phyloP scores from a whole-genome alignment of 2,113 vertebrate species.

The Trematomus loennbergii region DNA sequence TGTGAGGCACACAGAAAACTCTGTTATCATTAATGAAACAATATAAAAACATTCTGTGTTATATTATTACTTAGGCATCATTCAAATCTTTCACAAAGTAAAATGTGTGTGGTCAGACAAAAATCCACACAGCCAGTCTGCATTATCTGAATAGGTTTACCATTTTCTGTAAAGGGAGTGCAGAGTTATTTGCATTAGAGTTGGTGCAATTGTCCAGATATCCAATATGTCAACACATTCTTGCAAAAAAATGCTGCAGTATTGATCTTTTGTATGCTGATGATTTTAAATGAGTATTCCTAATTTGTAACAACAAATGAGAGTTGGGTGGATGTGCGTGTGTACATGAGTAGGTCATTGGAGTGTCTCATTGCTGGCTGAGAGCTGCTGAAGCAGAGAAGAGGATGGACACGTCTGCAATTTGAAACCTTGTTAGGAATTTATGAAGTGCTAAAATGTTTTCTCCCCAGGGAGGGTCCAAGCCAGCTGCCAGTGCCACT shows the following conservation, averaged over 20 bases:
- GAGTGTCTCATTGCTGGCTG: constrained; percentile 64
- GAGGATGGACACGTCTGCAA: constrained; percentile 88
- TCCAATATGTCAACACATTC: constrained; percentile 33
- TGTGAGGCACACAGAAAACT: neutral
- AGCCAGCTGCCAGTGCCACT: constrained; percentile 91
- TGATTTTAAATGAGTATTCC: constrained; percentile 25
- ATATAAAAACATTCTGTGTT: neutral
- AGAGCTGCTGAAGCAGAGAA: constrained; percentile 85
- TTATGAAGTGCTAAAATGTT: constrained; percentile 99
- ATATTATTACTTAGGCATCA: neutral
- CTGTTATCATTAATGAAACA: neutral
- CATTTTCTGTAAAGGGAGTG: neutral
- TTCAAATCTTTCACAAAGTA: neutral
- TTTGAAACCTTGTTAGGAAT: constrained; percentile 99
- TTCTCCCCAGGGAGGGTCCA: constrained; percentile 90
- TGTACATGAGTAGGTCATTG: constrained; percentile 42
- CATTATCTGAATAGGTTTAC: constrained; percentile 5
- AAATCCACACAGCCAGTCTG: neutral
- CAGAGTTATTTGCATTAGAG: constrained; percentile 28
- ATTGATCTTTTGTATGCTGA: constrained; percentile 39
- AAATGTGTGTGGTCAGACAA: neutral
- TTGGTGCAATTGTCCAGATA: constrained; percentile 18
- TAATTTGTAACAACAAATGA: constrained; percentile 45
- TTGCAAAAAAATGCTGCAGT: neutral
- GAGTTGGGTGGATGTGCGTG: constrained; percentile 24